phyloP scores from a whole-genome alignment of 2,888 invertebrate genomes.

The Pseudolycoriella hygida region DNA sequence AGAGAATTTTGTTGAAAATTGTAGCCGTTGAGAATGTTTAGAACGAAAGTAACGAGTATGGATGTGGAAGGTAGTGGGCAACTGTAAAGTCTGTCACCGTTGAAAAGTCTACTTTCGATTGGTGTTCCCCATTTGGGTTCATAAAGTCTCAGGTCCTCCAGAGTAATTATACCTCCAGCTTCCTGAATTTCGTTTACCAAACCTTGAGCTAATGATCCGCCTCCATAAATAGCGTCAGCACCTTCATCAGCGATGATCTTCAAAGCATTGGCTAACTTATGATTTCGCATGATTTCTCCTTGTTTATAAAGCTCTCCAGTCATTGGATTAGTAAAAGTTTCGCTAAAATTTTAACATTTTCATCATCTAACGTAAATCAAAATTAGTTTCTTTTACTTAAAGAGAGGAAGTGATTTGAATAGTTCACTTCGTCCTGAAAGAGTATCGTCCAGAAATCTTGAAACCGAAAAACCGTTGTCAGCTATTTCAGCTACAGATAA shows the following conservation, averaged over 20 bases:
- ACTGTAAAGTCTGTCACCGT: slow-evolving; percentile 52
- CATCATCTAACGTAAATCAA: too few species aligned
- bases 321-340: slow-evolving; percentile 41
- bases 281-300: slow-evolving; percentile 41
- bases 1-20: too few species aligned
- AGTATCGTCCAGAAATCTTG: too few species aligned
- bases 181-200: slow-evolving; percentile 53
- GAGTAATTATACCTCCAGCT: slow-evolving; percentile 51
- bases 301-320: slow-evolving; percentile 33
- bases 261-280: slow-evolving; percentile 52
- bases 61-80: slow-evolving; percentile 74
- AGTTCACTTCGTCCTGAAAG: too few species aligned
- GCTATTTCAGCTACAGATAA: too few species aligned
- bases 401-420: too few species aligned
- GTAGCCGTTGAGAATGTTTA: slow-evolving; percentile 53
- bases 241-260: slow-evolving; percentile 47
- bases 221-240: slow-evolving; percentile 54
- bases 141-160: slow-evolving; percentile 55
- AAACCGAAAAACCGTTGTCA: too few species aligned
- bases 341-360: slow-evolving; percentile 17
- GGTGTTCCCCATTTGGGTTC: slow-evolving; percentile 44
- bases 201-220: slow-evolving; percentile 47
- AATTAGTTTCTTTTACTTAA: too few species aligned
- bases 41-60: slow-evolving; percentile 56
- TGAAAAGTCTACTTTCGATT: slow-evolving; percentile 31